These are phyloP conservation scores for Eilema caniola DNA, from an alignment of 2,888 invertebrate species.

Conservation along the genomic window DNA sequence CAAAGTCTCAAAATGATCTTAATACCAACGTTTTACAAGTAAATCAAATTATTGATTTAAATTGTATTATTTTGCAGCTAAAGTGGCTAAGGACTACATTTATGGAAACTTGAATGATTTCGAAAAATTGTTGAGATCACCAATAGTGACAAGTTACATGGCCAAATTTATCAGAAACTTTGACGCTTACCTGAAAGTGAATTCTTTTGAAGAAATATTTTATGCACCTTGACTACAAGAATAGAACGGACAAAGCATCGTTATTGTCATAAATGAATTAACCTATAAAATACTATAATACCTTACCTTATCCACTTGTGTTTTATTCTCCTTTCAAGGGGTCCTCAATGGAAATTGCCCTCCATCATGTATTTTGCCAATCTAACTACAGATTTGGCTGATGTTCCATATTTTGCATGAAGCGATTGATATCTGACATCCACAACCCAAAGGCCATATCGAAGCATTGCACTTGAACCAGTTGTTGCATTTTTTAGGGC, in stretches of 20 bases:
- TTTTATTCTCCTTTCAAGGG: too few species aligned
- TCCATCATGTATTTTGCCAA: too few species aligned
- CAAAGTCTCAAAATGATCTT: too few species aligned
- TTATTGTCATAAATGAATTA: not conserved
- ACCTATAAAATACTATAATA: not conserved
- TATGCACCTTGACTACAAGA: not conserved
- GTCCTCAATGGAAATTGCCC: too few species aligned
- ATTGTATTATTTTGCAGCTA: conserved; percentile 2
- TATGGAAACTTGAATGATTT: not conserved
- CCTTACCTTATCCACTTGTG: too few species aligned
- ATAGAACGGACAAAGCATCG: not conserved
- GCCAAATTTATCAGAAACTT: not conserved
- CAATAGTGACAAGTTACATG: not conserved
- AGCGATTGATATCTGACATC: too few species aligned
- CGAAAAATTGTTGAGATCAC: not conserved
- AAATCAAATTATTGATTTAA: not conserved
- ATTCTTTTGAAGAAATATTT: not conserved
- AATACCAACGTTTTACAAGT: too few species aligned
- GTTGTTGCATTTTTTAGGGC: too few species aligned
- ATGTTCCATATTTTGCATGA: too few species aligned
- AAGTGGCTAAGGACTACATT: not conserved
- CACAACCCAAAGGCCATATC: too few species aligned
- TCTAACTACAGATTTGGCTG: too few species aligned
- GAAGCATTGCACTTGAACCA: too few species aligned
- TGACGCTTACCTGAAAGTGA: not conserved